phyloP scores from a whole-genome alignment of 2,113 vertebrate genomes.

The Sterna hirundo region DNA sequence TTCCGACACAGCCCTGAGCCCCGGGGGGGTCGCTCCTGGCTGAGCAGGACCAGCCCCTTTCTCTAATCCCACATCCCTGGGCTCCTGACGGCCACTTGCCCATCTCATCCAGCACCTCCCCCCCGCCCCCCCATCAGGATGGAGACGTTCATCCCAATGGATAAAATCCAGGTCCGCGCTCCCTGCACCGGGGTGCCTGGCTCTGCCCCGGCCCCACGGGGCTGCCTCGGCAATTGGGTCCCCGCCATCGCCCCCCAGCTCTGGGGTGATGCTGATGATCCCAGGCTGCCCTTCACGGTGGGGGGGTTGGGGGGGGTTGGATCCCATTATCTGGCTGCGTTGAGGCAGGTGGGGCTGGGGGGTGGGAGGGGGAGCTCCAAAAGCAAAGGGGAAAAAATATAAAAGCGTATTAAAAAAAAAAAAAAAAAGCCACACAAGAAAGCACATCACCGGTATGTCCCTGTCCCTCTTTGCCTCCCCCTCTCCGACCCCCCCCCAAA shows the following conservation, averaged over 20 bases:
- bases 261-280: slow-evolving; percentile 24
- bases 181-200: neutral
- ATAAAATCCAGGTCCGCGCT: neutral
- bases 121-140: neutral
- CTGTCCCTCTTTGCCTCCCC: too few species aligned
- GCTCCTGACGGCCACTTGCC: neutral
- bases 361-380: neutral
- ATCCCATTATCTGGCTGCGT: neutral
- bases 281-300: slow-evolving; percentile 38
- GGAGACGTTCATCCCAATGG: neutral
- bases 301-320: neutral
- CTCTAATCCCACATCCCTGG: neutral
- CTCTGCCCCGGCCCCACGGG: neutral
- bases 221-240: rapidly evolving
- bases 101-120: neutral
- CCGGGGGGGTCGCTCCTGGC: neutral
- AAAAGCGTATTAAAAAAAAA: neutral
- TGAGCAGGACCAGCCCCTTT: neutral
- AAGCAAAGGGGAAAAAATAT: neutral
- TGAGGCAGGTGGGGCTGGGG: neutral
- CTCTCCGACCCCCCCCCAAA: too few species aligned
- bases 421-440: neutral
- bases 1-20: neutral
- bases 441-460: slow-evolving; percentile 55
- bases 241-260: neutral